phyloP scores from a whole-genome alignment of 2,797 vertebrate species.

The Spinus pinus region DNA sequence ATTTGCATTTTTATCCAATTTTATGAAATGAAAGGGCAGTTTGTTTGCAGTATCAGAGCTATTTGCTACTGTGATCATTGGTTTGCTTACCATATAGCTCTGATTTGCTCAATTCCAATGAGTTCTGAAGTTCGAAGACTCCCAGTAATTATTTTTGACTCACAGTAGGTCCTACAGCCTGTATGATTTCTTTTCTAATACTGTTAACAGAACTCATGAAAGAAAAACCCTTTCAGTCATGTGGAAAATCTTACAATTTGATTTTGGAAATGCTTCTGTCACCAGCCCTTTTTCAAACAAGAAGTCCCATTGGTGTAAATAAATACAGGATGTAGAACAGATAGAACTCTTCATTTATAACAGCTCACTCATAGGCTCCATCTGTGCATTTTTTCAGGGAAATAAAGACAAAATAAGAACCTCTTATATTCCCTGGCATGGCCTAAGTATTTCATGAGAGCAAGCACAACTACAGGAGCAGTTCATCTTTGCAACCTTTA shows the following conservation, averaged over 20 bases:
- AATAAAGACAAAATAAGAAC: neutral
- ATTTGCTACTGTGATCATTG: neutral
- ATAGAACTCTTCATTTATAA: neutral
- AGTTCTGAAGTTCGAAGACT: neutral
- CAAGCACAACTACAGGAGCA: neutral
- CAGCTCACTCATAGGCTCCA: neutral
- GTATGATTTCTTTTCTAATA: neutral
- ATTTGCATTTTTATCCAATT: neutral
- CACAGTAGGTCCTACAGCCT: neutral
- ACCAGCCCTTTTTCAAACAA: neutral
- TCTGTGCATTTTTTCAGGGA: neutral
- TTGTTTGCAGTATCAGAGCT: neutral
- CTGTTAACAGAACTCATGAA: neutral
- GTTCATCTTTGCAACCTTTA: neutral
- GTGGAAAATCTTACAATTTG: neutral
- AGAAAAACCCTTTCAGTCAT: neutral
- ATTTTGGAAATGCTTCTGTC: slow-evolving; percentile 2
- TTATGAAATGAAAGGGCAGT: neutral
- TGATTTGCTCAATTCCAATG: neutral
- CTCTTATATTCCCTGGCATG: neutral
- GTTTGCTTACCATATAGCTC: neutral
- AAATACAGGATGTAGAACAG: neutral
- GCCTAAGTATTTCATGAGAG: neutral
- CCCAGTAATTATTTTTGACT: neutral
- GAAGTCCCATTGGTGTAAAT: neutral